phyloP scores from a whole-genome alignment of 2,797 vertebrate species.

The Notolabrus celidotus region DNA sequence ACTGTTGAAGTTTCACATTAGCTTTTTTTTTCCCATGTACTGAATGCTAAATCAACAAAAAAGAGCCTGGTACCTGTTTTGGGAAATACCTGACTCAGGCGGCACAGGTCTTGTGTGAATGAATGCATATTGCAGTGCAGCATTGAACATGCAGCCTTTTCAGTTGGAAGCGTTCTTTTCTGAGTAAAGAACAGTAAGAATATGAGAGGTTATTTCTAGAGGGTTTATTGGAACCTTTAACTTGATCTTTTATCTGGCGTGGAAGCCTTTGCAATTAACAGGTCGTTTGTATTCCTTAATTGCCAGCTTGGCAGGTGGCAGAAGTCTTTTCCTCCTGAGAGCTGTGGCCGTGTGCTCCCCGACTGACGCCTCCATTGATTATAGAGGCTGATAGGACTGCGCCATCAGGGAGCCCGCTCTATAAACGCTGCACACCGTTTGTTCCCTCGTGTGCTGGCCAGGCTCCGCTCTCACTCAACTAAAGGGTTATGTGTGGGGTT shows the following conservation, averaged over 20 bases:
- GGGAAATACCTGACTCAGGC: constrained; percentile 61
- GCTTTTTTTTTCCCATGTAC: constrained; percentile 11
- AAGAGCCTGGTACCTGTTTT: constrained; percentile 16
- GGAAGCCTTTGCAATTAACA: constrained; percentile 63
- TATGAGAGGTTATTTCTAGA: constrained; percentile 8
- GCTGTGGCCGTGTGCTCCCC: constrained; percentile 37
- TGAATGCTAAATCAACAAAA: constrained; percentile 55
- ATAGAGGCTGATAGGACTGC: constrained; percentile 56
- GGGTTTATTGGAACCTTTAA: constrained; percentile 45
- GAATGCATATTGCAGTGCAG: neutral
- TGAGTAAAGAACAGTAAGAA: constrained; percentile 9
- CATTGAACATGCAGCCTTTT: constrained; percentile 17
- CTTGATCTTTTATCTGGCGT: constrained; percentile 26
- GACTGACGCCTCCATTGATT: constrained; percentile 64
- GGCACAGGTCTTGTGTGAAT: constrained; percentile 27
- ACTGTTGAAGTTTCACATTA: constrained; percentile 22
- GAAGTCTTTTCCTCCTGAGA: constrained; percentile 63
- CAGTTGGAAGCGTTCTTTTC: neutral
- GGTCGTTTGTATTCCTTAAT: constrained; percentile 66
- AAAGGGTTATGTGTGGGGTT: constrained; percentile 28
- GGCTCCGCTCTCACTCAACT: constrained; percentile 34
- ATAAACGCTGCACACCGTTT: constrained; percentile 32
- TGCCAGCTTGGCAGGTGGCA: constrained; percentile 53
- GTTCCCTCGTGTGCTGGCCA: constrained; percentile 32
- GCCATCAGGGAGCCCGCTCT: constrained; percentile 56